Base-by-base conservation (phyloP, 2,888 invertebrate species). In the Apeira syringaria region DNA sequence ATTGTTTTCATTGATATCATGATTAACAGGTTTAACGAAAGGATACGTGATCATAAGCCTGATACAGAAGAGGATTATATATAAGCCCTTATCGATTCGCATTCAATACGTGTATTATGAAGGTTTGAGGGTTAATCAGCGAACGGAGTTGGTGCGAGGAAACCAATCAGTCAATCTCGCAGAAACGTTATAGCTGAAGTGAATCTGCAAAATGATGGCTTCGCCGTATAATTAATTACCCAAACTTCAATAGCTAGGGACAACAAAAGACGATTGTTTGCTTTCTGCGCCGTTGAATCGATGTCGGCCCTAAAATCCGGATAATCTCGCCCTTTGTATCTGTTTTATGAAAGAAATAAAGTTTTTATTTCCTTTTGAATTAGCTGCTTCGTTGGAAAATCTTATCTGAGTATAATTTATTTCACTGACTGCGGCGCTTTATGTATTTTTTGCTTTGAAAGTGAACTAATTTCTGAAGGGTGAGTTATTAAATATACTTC, bases 221-320 rank as follows among this genome's bases (percentile, higher is more conserved):
- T 68, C 64, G 50, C 56, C 56, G 65, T 71, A 69, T 85, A 85
- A 86, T 86, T 86, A 87, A 86, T 87, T 83, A 81, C 76, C 76
- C 62, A 58, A 76, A 75, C 76, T 82, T 84, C 78, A 84, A 85
- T 83, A 71, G 84, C 68, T 65, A 63, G 63, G 64, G 73, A 66
- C 72, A 74, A 85, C 86, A 86, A 86, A 81, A 82, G 84, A 71
- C 78, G 75, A 85, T 86, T 84, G 85, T 86, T 85, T 83, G 80
- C 80, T 73, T 76, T 80, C 77, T 77, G 61, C 74, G 69, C 75
- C 74, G 73, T 66, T 78, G 81, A 81, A 80, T 79, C 82, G 74
- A 81, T 80, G 81, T 74, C 72, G 72, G 75, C 71, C 76, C 75
- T 77, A 76, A 78, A 81, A 78, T 76, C 80, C 79, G 78, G 79